Evolutionary conservation across 2,888 invertebrate species (phyloP).

Genomic region (Troides oblongomaculatus): DNA sequence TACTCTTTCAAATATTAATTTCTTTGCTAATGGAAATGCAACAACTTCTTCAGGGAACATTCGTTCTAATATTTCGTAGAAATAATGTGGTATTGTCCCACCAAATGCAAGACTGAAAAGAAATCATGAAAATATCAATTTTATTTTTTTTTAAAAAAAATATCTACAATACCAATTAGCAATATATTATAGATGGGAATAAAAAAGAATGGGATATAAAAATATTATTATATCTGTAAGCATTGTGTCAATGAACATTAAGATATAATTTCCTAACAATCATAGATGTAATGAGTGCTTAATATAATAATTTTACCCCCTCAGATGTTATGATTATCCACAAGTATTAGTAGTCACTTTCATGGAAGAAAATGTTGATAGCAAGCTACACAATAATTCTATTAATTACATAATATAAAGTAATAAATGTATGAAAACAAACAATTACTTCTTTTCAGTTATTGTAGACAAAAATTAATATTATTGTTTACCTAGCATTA

Average conservation of each 20-base stretch:
- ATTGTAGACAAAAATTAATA: neutral
- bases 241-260: no score
- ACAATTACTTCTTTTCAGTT: neutral
- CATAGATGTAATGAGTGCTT: no score
- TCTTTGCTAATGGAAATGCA: conserved; percentile 77
- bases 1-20: conserved; percentile 85
- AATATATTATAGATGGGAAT: neutral
- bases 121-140: neutral
- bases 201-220: neutral
- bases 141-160: no score
- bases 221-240: neutral
- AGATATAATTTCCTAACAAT: no score
- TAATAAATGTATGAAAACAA: neutral
- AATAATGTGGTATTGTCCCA: conserved; percentile 89
- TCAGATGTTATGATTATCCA: no score
- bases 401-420: no score
- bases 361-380: no score
- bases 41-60: conserved; percentile 80
- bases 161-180: neutral
- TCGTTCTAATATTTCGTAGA: conserved; percentile 83
- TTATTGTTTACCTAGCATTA: no score
- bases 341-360: no score
- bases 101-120: conserved; percentile 80
- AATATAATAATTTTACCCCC: no score
- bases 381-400: no score